Evolutionary conservation across 2,888 invertebrate genomes (phyloP).

Genomic region (Cataglyphis rosenhaueri): DNA sequence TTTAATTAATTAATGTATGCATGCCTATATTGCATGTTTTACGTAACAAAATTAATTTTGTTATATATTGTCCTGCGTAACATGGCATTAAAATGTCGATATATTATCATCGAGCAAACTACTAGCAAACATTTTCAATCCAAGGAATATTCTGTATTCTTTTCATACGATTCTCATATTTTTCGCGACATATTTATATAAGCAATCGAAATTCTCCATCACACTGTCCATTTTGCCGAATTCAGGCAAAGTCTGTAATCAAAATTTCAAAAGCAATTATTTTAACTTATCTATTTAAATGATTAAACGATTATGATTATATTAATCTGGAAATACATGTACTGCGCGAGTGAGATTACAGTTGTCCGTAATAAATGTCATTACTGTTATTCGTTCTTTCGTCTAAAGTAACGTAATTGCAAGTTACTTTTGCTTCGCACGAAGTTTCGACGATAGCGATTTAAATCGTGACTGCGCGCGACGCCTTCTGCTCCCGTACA

Average conservation of each 20-base stretch:
- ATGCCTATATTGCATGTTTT: not conserved
- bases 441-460: conserved; percentile 49
- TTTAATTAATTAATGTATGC: not conserved
- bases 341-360: not conserved
- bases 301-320: not conserved
- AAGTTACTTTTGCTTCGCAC: conserved; percentile 43
- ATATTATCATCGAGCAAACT: not conserved
- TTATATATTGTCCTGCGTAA: not conserved
- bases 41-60: not conserved
- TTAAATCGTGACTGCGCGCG: conserved; percentile 55
- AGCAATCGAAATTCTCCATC: not conserved
- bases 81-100: not conserved
- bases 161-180: not conserved
- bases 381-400: not conserved
- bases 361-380: not conserved
- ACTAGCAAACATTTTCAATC: not conserved
- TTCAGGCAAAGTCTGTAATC: not conserved
- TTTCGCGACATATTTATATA: not conserved
- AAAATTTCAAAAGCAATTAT: not conserved
- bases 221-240: not conserved
- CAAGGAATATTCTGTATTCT: not conserved
- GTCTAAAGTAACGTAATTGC: conserved; percentile 8
- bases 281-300: not conserved
- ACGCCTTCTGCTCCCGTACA: conserved; percentile 65
- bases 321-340: not conserved